These are phyloP conservation scores for Ciona savignyi DNA, from an alignment of 23 tunicate species.

Conservation along the genomic window DNA sequence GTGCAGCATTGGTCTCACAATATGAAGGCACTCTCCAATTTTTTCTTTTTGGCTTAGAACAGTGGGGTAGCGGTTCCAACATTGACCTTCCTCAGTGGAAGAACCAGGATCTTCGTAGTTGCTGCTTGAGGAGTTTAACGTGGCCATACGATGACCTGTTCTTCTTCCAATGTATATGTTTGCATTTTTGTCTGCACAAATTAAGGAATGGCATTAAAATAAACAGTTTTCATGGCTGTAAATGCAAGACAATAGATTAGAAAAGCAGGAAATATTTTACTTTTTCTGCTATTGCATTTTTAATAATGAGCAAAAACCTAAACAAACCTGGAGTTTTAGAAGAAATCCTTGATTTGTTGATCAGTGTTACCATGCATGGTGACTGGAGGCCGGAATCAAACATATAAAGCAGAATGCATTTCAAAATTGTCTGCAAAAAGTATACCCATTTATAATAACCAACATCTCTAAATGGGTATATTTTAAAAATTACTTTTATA, in stretches of 20 bases:
- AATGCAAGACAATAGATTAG: no score
- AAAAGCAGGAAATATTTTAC: no score
- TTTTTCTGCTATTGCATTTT: no score
- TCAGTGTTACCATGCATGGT: background rate
- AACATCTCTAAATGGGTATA: background rate
- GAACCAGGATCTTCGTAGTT: background rate
- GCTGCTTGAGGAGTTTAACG: constrained; percentile 3
- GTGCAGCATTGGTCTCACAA: constrained; percentile 56
- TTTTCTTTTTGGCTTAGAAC: constrained; percentile 26
- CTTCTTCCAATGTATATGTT: constrained; percentile 48
- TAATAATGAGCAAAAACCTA: no score
- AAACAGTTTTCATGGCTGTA: no score
- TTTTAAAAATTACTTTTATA: constrained; percentile 39
- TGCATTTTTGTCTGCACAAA: background rate
- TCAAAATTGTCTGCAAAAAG: constrained; percentile 39
- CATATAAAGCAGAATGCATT: constrained; percentile 39
- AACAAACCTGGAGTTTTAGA: background rate
- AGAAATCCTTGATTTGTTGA: background rate
- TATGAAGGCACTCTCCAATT: constrained; percentile 72
- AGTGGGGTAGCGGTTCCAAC: constrained; percentile 24
- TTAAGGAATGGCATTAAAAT: no score
- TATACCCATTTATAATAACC: background rate
- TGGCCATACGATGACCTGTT: constrained; percentile 53
- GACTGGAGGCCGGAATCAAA: constrained; percentile 54
- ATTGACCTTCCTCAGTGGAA: background rate